Conservation (phyloP, 2,797 vertebrate species). For the Clarias fuscus region DNA sequence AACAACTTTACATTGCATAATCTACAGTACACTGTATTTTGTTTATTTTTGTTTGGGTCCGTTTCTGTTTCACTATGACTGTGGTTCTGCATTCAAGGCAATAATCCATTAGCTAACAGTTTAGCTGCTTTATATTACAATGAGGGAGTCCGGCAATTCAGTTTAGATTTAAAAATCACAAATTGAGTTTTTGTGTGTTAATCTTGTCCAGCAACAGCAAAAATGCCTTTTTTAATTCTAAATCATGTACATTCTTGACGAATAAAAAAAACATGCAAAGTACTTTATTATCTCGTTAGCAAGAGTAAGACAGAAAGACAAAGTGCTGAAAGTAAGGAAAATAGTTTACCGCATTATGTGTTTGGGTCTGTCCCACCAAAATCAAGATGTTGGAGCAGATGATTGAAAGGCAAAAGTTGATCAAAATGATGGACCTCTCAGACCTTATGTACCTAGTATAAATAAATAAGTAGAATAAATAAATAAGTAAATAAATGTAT, state of each 20-base stretch:
- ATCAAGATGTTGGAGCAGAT: slow-evolving; percentile 99
- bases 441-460: slow-evolving; percentile 92
- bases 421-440: slow-evolving; percentile 96
- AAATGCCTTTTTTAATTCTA: neutral
- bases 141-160: neutral
- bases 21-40: neutral
- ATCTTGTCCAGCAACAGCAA: neutral
- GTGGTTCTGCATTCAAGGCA: neutral
- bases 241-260: neutral
- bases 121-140: neutral
- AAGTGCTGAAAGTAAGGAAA: neutral
- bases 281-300: neutral
- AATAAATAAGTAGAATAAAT: slow-evolving; percentile 26
- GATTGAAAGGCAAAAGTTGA: slow-evolving; percentile 99
- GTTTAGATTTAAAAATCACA: no score
- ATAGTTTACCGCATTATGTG: slow-evolving; percentile 90
- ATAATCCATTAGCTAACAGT: no score
- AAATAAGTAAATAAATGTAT: neutral
- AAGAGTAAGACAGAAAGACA: neutral
- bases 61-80: no score
- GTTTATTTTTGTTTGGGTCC: neutral
- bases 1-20: slow-evolving; percentile 2
- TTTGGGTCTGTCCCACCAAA: slow-evolving; percentile 97
- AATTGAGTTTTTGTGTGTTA: neutral
- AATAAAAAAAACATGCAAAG: neutral